Evolutionary conservation across 1,140 invertebrate species (phyloP).

Genomic region (Metaphire vulgaris): DNA sequence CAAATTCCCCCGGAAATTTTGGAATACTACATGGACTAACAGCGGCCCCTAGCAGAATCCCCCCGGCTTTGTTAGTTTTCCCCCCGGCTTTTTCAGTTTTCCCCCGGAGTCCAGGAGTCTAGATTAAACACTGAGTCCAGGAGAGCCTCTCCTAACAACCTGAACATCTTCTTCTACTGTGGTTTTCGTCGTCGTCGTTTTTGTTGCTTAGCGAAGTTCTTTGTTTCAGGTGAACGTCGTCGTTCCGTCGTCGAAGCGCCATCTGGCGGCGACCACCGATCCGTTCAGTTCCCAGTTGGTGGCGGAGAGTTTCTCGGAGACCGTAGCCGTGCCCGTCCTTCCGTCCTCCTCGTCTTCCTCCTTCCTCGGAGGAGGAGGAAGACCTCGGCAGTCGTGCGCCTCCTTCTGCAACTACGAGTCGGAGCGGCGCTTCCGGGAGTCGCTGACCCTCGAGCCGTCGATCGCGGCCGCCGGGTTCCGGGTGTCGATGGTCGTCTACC

Average conservation of each 20-base stretch:
- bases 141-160: background rate
- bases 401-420: background rate
- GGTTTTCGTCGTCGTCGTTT: background rate
- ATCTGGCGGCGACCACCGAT: background rate
- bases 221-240: background rate
- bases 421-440: background rate
- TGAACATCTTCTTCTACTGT: background rate
- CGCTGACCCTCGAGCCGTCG: background rate
- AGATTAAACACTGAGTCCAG: background rate
- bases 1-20: too few relatives aligned
- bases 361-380: too few relatives aligned
- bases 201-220: too few relatives aligned
- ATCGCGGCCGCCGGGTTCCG: background rate
- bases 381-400: background rate
- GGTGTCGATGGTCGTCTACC: background rate
- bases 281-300: background rate
- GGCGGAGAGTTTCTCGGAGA: background rate
- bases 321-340: background rate
- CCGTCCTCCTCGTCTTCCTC: background rate
- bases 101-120: background rate
- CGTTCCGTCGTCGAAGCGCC: background rate
- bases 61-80: too few relatives aligned
- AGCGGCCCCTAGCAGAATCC: too few relatives aligned
- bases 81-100: background rate
- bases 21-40: too few relatives aligned